phyloP scores from a whole-genome alignment of 2,888 invertebrate genomes.

The Andrena haemorrhoa region DNA sequence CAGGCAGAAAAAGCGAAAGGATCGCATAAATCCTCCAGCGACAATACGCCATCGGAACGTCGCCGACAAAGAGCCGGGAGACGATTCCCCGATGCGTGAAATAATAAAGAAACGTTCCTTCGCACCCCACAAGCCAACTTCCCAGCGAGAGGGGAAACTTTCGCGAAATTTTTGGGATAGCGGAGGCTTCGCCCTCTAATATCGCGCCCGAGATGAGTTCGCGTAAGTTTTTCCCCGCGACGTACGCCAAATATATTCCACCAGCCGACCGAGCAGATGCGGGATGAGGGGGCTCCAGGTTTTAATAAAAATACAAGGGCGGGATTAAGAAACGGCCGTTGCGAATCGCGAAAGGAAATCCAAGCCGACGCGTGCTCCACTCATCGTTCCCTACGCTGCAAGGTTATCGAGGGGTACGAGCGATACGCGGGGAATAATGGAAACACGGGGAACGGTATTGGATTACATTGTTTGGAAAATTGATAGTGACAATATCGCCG shows the following conservation, averaged over 20 bases:
- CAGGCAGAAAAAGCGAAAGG: slow-evolving; percentile 57
- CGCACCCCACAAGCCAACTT: background rate
- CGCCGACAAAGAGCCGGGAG: background rate
- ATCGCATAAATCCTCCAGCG: slow-evolving; percentile 34
- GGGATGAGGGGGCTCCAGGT: background rate
- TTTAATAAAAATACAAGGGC: slow-evolving; percentile 35
- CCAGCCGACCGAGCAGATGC: slow-evolving; percentile 11
- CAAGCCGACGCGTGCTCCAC: background rate
- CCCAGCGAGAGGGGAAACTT: background rate
- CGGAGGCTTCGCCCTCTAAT: slow-evolving; percentile 31
- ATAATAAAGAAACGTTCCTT: slow-evolving; percentile 48
- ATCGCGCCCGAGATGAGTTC: slow-evolving; percentile 66
- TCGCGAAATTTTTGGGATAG: slow-evolving; percentile 41
- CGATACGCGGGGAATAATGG: slow-evolving; percentile 18
- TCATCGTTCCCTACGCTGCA: background rate
- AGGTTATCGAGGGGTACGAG: background rate
- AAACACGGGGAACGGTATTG: slow-evolving; percentile 38
- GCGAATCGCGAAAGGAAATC: slow-evolving; percentile 43
- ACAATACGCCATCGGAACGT: background rate
- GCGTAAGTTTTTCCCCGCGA: slow-evolving; percentile 69
- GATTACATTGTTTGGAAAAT: slow-evolving; percentile 57
- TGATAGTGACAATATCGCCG: slow-evolving; percentile 59
- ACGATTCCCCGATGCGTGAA: slow-evolving; percentile 29
- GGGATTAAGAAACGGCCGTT: slow-evolving; percentile 30
- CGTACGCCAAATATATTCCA: slow-evolving; percentile 39